Evolutionary conservation across 2,888 invertebrate genomes (phyloP).

Genomic region (Miltochrista miniata): DNA sequence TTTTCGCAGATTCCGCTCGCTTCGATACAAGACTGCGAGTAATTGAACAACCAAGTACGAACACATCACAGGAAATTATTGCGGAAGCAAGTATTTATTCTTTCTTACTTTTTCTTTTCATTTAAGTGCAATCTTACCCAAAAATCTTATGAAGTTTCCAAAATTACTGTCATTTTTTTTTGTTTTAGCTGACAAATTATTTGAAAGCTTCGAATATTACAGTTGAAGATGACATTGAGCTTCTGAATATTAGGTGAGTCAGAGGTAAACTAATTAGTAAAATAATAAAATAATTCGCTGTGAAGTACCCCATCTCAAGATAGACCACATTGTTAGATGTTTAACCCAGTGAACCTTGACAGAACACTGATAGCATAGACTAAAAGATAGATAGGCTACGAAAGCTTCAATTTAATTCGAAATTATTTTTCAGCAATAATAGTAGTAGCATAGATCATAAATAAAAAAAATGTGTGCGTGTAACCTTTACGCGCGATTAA

Average conservation of each 20-base stretch:
- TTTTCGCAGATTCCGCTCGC: constrained; percentile 79
- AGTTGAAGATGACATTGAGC: constrained; percentile 85
- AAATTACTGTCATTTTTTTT: not conserved
- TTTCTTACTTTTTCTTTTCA: not conserved
- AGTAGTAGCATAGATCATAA: too few species aligned
- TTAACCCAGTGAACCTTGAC: too few species aligned
- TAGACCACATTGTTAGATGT: too few species aligned
- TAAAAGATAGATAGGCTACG: too few species aligned
- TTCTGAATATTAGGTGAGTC: constrained; percentile 88
- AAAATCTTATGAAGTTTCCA: not conserved
- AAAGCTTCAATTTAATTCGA: too few species aligned
- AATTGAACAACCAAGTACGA: constrained; percentile 69
- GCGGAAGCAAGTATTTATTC: constrained; percentile 55
- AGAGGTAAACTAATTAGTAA: not conserved
- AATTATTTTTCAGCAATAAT: too few species aligned
- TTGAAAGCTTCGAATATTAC: constrained; percentile 86
- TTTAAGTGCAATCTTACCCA: too few species aligned
- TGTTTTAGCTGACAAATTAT: constrained; percentile 85
- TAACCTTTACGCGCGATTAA: too few species aligned
- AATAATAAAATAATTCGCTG: too few species aligned
- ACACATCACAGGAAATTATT: constrained; percentile 70
- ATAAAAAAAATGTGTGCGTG: too few species aligned
- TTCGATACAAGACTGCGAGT: constrained; percentile 84
- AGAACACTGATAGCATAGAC: too few species aligned
- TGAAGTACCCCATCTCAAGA: too few species aligned